Evolutionary conservation across 2,113 vertebrate species (phyloP), one percentile per base, ranked within the genome.

Genomic region (Cynopterus brachyotis): DNA sequence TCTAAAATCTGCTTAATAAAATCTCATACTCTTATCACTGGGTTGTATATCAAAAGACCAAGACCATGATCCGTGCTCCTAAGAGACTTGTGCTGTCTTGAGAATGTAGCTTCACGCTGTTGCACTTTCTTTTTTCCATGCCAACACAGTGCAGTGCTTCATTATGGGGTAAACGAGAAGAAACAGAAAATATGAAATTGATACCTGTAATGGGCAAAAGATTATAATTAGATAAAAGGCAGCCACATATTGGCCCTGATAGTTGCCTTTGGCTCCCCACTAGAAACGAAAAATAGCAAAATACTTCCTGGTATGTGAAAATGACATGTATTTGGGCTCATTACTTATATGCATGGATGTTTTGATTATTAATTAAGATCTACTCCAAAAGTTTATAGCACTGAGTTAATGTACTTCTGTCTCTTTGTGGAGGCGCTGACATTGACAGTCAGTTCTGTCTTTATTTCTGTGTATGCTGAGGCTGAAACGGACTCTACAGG

Each of bases 1-100:
- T 95, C 45, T 59, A 89, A 94, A 67, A 79, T 30, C 2, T 28
- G 35, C n/a, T 45, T 66, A 89, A 55, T 66, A 86, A 22, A 91
- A 75, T 35, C 20, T 59, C 55, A 53, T 53, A 17, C 35, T 89
- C 86, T 17, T 50, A 75, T 66, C 11, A 9, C 6, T 22, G 6
- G 7, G 59, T 50, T 4, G 0, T 42, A 3, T 28, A 62, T 57
- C 8, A 37, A 47, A 79, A 81, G 69, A 26, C 32, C 32, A 47
- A 76, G 89, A 22, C 10, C 35, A 47, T 12, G 20, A 26, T 16
- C 42, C 42, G 84, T 30, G 9, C 37, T 55, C 87, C 53, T 10
- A 28, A 50, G n/a, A 55, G 13, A 24, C 15, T 7, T 10, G 32
- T 22, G 17, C 30, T 37, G 40, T 60, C 15, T 84, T 89, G 55